phyloP scores from a whole-genome alignment of 1,140 invertebrate species.

The Drosophila fuyamai region DNA sequence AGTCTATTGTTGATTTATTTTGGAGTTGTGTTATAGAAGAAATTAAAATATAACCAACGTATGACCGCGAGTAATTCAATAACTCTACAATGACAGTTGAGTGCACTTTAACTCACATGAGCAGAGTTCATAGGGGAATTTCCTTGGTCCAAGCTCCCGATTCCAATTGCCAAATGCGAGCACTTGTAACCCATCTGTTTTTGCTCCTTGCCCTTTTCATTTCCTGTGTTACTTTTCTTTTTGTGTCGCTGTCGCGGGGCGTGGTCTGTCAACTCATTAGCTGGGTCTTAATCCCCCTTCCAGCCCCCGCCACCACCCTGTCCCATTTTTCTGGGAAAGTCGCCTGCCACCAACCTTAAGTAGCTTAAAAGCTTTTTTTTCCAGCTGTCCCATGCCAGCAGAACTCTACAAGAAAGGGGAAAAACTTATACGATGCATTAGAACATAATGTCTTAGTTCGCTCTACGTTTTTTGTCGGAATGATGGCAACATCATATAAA shows the following conservation, averaged over 20 bases:
- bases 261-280: slow-evolving; percentile 47
- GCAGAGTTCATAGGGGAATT: slow-evolving; percentile 4
- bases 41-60: no score
- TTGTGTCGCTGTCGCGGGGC: slow-evolving; percentile 8
- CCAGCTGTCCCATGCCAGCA: slow-evolving; percentile 10
- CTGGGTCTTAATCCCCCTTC: slow-evolving; percentile 11
- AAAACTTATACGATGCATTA: slow-evolving; percentile 22
- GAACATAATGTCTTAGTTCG: slow-evolving; percentile 17
- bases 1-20: not conserved
- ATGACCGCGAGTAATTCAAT: no score
- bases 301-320: not conserved
- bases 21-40: no score
- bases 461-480: not conserved
- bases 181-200: slow-evolving; percentile 18
- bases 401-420: not conserved
- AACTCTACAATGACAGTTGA: no score
- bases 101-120: slow-evolving; percentile 9
- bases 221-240: not conserved
- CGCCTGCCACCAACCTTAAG: slow-evolving; percentile 13
- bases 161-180: not conserved
- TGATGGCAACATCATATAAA: not conserved
- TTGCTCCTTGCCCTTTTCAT: not conserved
- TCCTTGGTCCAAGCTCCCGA: not conserved
- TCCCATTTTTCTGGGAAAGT: no score
- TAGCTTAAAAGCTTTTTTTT: slow-evolving; percentile 46